phyloP scores from a whole-genome alignment of 2,888 invertebrate species.

The Agrotis segetum region DNA sequence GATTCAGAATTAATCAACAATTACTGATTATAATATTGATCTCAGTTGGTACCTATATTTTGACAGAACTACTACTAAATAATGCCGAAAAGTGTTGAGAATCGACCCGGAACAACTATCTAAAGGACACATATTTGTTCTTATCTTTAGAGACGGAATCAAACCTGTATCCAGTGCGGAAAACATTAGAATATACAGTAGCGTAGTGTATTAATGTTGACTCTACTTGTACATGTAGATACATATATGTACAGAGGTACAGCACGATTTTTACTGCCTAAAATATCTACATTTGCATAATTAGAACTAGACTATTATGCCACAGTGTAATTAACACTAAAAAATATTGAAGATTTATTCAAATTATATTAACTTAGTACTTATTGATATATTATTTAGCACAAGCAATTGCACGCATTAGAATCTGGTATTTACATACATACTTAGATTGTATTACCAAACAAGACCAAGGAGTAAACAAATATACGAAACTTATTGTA shows the following conservation, averaged over 20 bases:
- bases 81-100: not conserved
- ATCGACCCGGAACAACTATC: conserved; percentile 14
- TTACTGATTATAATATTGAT: not conserved
- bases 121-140: conserved; percentile 25
- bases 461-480: conserved; percentile 14
- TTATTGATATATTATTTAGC: too few species aligned
- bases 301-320: not conserved
- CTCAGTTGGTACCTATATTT: not conserved
- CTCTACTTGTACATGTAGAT: too few species aligned
- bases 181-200: not conserved
- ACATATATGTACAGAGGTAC: too few species aligned
- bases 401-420: not conserved
- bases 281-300: conserved; percentile 13
- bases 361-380: too few species aligned
- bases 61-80: not conserved
- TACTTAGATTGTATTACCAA: conserved; percentile 24
- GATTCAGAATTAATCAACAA: not conserved
- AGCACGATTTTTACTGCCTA: not conserved
- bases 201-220: not conserved
- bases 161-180: conserved; percentile 5
- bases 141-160: conserved; percentile 7
- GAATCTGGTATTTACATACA: not conserved
- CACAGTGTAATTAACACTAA: too few species aligned
- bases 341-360: too few species aligned
- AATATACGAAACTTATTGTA: conserved; percentile 12